Conservation (phyloP, 2,113 vertebrate species). For the Cheirogaleus medius region DNA sequence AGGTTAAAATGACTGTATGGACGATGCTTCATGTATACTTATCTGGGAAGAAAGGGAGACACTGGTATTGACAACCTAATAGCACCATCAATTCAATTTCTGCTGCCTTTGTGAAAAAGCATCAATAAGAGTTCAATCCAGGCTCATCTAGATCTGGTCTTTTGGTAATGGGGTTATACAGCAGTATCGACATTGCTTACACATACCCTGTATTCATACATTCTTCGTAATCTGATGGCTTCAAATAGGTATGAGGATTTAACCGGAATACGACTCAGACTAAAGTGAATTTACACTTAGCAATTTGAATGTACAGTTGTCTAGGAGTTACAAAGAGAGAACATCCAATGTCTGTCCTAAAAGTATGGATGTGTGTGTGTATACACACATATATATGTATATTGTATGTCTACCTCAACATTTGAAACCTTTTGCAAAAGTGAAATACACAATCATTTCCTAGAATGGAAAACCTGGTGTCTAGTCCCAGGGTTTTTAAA, state of each 20-base stretch:
- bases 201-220: slow-evolving; percentile 49
- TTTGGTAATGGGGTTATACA: slow-evolving; percentile 70
- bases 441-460: background rate
- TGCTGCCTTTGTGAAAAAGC: slow-evolving; percentile 71
- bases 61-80: slow-evolving; percentile 74
- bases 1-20: slow-evolving; percentile 27
- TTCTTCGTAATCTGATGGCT: slow-evolving; percentile 45
- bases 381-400: background rate
- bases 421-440: background rate
- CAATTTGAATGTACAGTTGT: background rate
- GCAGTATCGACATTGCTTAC: background rate
- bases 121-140: slow-evolving; percentile 71
- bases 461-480: background rate
- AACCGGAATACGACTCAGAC: slow-evolving; percentile 6
- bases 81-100: slow-evolving; percentile 74
- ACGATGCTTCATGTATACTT: slow-evolving; percentile 52
- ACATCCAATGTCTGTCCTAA: background rate
- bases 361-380: background rate
- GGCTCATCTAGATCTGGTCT: slow-evolving; percentile 50
- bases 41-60: slow-evolving; percentile 64
- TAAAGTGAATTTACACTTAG: slow-evolving; percentile 38
- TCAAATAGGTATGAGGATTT: slow-evolving; percentile 30
- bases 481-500: background rate
- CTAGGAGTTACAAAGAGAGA: background rate
- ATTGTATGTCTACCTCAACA: background rate